These are phyloP conservation scores for Bubo bubo DNA, from an alignment of 2,113 vertebrate genomes.

Conservation along the genomic window DNA sequence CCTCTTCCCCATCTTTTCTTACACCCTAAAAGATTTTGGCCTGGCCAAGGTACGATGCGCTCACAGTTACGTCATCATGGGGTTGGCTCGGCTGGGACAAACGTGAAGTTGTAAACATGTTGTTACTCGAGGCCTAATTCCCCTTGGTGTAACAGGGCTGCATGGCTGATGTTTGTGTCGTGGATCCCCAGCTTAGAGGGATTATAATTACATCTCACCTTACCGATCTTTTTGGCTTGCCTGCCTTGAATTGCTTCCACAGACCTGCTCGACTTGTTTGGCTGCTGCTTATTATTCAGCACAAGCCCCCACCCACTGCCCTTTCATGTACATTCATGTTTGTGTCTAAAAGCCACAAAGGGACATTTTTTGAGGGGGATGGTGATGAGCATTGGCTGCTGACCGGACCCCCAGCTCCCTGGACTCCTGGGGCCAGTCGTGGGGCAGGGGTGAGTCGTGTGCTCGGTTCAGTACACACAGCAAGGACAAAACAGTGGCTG, in stretches of 20 bases:
- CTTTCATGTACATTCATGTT: slow-evolving; percentile 28
- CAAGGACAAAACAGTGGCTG: neutral
- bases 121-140: neutral
- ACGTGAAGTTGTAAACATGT: neutral
- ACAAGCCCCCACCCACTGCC: slow-evolving; percentile 41
- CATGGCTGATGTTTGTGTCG: neutral
- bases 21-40: neutral
- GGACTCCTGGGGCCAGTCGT: neutral
- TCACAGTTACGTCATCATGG: neutral
- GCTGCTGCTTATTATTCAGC: slow-evolving; percentile 52
- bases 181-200: neutral
- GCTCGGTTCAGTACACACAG: neutral
- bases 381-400: neutral
- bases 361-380: slow-evolving; percentile 37
- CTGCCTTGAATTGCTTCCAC: slow-evolving; percentile 25
- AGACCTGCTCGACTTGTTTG: slow-evolving; percentile 69
- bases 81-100: neutral
- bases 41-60: neutral
- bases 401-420: neutral
- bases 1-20: neutral
- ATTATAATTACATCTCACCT: slow-evolving; percentile 63
- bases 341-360: slow-evolving; percentile 28
- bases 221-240: slow-evolving; percentile 35
- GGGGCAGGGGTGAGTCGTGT: neutral
- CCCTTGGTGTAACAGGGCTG: neutral